Base-by-base conservation (phyloP, 53 echinoderm and acorn worm genomes). In the Patiria pectinifera region DNA sequence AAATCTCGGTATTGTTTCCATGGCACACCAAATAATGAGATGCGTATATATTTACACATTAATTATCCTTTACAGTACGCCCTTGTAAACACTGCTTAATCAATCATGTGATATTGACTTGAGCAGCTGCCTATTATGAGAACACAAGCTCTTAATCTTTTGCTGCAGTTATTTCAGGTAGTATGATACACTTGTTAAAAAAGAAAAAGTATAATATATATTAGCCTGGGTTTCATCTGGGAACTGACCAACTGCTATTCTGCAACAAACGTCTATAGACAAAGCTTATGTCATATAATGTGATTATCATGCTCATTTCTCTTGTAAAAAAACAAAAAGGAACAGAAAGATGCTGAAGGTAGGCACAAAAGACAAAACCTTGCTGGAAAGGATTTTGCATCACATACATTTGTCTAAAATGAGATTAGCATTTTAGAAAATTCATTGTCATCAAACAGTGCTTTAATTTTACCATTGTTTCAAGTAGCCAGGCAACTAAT, bases 81-180 rank as follows among this genome's bases (percentile, higher is more conserved):
- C 46, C 85, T 69, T 85, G 72, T 71, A 85, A 85, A 45, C 71
- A 62, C 70, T n/a, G 45, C 48, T 84, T 71, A 76, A 85, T 85
- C 85, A 85, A 71, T 85, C 66, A 11, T 69, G 45, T 66, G 69
- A 85, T 71, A 85, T 85, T 85, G 85, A 85, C 71, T 69, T 26
- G 3, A 10, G 19, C 25, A 76, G 25, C 76, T 76, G 76, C 43
- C 43, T 8, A n/a, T 6, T 18, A 76, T 43, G 4, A 1, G 11
- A 76, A 10, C 0, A 10, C 25, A 11, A 76, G 76, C 9, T 26
- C 10, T 76, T 76, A 12, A 11, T 22, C 0, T 4, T 24, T 3
- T 76, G 76, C 43, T 24, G 76, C 11, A 43, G 21, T 10, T 24
- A 4, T 3, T 18, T 24, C 25, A 76, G 25, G 25, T 11, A 11